These are phyloP conservation scores for Harpegnathos saltator DNA, from an alignment of 1,140 invertebrate species.

Conservation along the genomic window DNA sequence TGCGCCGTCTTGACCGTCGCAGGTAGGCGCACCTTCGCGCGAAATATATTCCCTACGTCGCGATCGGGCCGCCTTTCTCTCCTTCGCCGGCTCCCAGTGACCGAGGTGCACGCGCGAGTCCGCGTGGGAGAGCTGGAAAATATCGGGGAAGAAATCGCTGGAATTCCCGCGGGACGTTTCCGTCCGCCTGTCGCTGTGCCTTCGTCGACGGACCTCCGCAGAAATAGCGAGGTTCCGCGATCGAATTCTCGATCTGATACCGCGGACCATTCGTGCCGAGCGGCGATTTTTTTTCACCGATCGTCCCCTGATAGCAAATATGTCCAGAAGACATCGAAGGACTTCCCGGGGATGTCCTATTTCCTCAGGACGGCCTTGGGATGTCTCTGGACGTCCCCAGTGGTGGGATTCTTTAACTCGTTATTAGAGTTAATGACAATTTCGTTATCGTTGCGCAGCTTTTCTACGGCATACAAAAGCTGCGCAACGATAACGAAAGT, in stretches of 20 bases:
- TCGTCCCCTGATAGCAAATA: too few species aligned
- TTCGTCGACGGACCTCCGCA: neutral
- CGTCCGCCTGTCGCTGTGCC: neutral
- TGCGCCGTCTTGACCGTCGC: conserved; percentile 73
- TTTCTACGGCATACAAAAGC: too few species aligned
- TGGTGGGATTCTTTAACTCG: too few species aligned
- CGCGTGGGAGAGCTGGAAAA: neutral
- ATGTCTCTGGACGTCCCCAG: too few species aligned
- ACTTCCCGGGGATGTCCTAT: too few species aligned
- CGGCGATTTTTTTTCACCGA: neutral
- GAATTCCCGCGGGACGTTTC: conserved; percentile 15
- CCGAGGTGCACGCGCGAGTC: neutral
- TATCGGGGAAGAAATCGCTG: conserved; percentile 17
- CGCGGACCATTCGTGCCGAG: neutral
- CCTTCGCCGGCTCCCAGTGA: neutral
- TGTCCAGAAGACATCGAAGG: too few species aligned
- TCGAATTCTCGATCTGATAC: neutral
- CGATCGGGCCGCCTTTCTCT: conserved; percentile 33
- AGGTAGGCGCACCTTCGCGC: conserved; percentile 71
- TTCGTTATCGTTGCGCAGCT: too few species aligned
- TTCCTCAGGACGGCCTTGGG: too few species aligned
- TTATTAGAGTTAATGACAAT: too few species aligned
- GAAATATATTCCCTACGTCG: conserved; percentile 13
- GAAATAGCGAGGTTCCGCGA: conserved; percentile 37
- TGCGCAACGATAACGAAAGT: too few species aligned